Percentiles rank a stretch among this genome's conserved stretches.
Conservation (phyloP, 2,113 vertebrate species). For the Stigmatopora nigra region DNA sequence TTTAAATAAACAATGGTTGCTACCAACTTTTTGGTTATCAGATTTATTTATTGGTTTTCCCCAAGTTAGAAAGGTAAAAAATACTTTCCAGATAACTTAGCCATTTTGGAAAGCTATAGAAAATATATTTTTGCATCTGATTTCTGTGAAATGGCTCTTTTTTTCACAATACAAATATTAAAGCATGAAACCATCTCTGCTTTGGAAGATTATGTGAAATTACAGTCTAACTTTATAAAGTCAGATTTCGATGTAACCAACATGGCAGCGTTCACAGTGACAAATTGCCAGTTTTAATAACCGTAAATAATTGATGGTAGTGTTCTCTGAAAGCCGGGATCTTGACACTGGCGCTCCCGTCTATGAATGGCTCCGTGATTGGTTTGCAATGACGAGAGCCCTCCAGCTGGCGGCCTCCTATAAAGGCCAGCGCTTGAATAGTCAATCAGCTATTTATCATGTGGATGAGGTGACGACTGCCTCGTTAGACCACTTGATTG, state of each 20-base stretch:
- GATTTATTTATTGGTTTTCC: too few species aligned
- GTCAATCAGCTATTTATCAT: constrained; percentile 40
- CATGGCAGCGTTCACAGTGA: constrained; percentile 26
- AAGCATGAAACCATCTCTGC: background rate
- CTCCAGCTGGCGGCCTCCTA: constrained; percentile 39
- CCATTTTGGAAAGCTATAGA: too few species aligned
- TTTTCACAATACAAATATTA: background rate
- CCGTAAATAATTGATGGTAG: constrained; percentile 37
- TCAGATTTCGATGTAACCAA: background rate
- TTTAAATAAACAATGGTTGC: too few species aligned
- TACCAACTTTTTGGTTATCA: too few species aligned
- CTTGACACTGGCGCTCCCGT: constrained; percentile 38
- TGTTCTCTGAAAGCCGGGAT: constrained; percentile 36
- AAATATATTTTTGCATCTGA: too few species aligned
- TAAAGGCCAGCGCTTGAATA: constrained; percentile 44
- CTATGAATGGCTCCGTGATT: constrained; percentile 47
- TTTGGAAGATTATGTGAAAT: background rate
- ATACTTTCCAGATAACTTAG: too few species aligned
- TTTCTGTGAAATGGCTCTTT: too few species aligned
- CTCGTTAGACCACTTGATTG: constrained; percentile 17
- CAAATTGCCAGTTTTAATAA: constrained; percentile 46
- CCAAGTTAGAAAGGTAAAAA: too few species aligned
- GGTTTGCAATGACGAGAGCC: constrained; percentile 52
- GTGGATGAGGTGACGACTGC: constrained; percentile 23
- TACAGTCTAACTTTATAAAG: background rate